Base-by-base conservation (phyloP, 2,113 vertebrate species). In the Prinia subflava region DNA sequence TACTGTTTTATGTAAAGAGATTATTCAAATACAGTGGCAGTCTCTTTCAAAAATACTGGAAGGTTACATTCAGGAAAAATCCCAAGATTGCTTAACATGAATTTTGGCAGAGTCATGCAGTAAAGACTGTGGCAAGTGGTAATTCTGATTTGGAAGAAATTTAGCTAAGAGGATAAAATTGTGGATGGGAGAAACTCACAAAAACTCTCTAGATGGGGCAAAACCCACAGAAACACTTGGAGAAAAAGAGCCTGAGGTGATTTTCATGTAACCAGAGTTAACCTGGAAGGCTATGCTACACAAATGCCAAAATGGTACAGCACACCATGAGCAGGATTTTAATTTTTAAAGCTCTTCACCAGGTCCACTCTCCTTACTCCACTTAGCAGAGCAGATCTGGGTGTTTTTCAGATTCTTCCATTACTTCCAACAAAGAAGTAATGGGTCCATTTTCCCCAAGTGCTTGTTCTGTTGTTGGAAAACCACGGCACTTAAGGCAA, bases 1-100 rank as follows among this genome's bases (percentile, higher is more conserved):
- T 39, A 73, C 42, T 94, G 17, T 71, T 92, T 91, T 78, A 59
- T 67, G 28, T 81, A 81, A 52, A 75, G 65, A 83, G 39, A 80
- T 84, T 90, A 76, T 96, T 92, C 74, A 69, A 78, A 67, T 60
- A 42, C 3, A 53, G 22, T 46, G 30, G 28, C 47, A 53, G 50
- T 46, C 11, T 80, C 35, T 94, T 52, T 73, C 49, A 80, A 82
- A 82, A 91, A 87, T 87, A 88, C 25, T 71, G 30, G 37, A 95
- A 91, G 17, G 53, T 65, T 39, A 30, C 46, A 83, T 70, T 92
- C 52, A 81, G 69, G 64, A 27, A 89, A 75, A 86, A 91, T 59
- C 10, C 21, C 87, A 65, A 95, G 18, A 79, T 42, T 65, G 33
- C n/a, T 86, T 83, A 65, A 57, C 22, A 78, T 24, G 18, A 25